Evolutionary conservation across 2,113 vertebrate species (phyloP), one percentile per base, ranked within the genome.

Genomic region (Peromyscus leucopus): DNA sequence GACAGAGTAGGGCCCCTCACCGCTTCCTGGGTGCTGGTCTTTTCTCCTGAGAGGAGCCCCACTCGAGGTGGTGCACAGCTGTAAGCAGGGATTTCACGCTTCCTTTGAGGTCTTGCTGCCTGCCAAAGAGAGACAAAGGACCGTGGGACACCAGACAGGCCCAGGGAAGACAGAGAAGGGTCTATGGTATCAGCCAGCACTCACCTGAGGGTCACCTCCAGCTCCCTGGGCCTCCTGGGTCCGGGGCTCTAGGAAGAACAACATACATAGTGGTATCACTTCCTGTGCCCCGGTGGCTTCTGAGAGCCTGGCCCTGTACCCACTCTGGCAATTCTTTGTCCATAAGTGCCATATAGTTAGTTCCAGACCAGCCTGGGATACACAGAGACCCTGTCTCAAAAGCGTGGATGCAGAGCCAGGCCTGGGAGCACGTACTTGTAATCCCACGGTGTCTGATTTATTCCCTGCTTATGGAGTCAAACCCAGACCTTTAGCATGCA

Each of bases 191-290:
- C 22, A 36, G 88, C 22, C 39, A 59, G 63, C 5, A 22, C 97
- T 98, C 96, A 97, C 98, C 97, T 98, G 80, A 79, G 76, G 15
- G 59, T 90, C 93, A 84, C 90, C 42, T 95, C 74, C 63, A 75
- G 79, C 46, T 79, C 65, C 71, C 82, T 78, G 96, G 85, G 97
- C 91, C 89, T 97, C 89, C 86, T 96, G 98, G 86, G 89, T 98
- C 97, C 31, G 36, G 94, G 94, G 55, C 94, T 97, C 98, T 98
- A 59, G 55, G 94, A 97, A 95, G 79, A 93, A 88, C 15, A 84
- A 94, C 0, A 11, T 36, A 39, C 46, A 17, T 31, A 36, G 72
- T 74, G 22, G 85, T 46, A 16, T 28, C 0, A 21, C 46, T 61
- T 71, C 7, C 36, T 22, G 26, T 46, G 12, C 28, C 4, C 36